Evolutionary conservation across 1,140 invertebrate species (phyloP).

Genomic region (Aporrectodea caliginosa): DNA sequence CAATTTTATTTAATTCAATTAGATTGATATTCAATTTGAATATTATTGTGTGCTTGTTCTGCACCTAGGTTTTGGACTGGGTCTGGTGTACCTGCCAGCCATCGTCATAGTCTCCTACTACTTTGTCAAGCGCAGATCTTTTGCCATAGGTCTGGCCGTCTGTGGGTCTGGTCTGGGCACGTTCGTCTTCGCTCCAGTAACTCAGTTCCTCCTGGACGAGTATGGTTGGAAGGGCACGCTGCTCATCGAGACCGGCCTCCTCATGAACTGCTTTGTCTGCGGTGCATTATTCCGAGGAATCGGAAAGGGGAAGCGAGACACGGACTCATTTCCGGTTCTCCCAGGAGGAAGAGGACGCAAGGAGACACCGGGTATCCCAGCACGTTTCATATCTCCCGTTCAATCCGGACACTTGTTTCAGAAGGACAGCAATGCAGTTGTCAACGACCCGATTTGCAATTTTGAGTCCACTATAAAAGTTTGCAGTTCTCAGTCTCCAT

Average conservation of each 20-base stretch:
- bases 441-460: too few relatives aligned
- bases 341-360: constrained; percentile 2
- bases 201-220: constrained; percentile 12
- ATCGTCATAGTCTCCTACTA: constrained; percentile 92
- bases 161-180: constrained; percentile 81
- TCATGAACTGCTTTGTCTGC: constrained; percentile 72
- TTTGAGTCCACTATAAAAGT: too few relatives aligned
- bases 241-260: constrained; percentile 65
- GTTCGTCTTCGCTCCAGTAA: constrained; percentile 78
- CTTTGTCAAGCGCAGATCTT: constrained; percentile 82
- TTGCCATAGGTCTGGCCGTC: constrained; percentile 89
- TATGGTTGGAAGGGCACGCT: constrained; percentile 21
- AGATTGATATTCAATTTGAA: too few relatives aligned
- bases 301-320: constrained; percentile 53
- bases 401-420: too few relatives aligned
- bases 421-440: too few relatives aligned
- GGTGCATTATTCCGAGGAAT: constrained; percentile 76
- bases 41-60: too few relatives aligned
- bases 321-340: too few relatives aligned
- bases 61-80: constrained; percentile 76
- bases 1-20: too few relatives aligned
- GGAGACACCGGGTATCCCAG: too few relatives aligned
- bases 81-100: constrained; percentile 87
- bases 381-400: too few relatives aligned
- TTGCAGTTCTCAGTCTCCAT: too few relatives aligned